phyloP scores from a whole-genome alignment of 1,140 invertebrate species.

The Drosophila kurseongensis region DNA sequence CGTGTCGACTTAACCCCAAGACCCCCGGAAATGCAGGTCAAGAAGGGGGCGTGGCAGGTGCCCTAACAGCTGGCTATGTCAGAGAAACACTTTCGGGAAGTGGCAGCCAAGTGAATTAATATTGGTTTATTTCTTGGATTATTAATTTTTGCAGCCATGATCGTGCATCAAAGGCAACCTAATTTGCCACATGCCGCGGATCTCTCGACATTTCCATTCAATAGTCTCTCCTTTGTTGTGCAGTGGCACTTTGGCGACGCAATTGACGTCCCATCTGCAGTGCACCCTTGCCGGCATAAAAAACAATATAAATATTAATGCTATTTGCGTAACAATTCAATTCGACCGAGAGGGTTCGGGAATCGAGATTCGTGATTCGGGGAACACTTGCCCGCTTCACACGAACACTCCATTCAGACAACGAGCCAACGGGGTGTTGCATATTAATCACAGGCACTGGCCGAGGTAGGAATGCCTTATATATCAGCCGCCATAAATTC shows the following conservation, averaged over 20 bases:
- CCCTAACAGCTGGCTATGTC: constrained; percentile 7
- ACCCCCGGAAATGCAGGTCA: constrained; percentile 33
- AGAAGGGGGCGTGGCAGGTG: constrained; percentile 17
- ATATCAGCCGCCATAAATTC: constrained; percentile 34
- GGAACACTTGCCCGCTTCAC: constrained; percentile 73
- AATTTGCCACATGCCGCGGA: constrained; percentile 77
- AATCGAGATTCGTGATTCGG: constrained; percentile 11
- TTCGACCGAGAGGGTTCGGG: constrained; percentile 41
- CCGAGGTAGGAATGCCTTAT: constrained; percentile 28
- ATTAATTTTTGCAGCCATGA: constrained; percentile 17
- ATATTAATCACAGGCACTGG: constrained; percentile 69
- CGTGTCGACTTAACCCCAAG: constrained; percentile 43
- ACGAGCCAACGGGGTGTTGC: constrained; percentile 64
- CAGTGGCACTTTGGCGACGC: constrained; percentile 45
- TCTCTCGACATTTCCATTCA: constrained; percentile 54
- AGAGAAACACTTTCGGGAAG: constrained; percentile 3
- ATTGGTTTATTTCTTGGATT: constrained; percentile 8
- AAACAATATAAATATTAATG: constrained; percentile 82
- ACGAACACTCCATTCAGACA: constrained; percentile 31
- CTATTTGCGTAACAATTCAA: constrained; percentile 82
- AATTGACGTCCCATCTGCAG: constrained; percentile 55
- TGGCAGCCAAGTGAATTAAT: constrained; percentile 19
- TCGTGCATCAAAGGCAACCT: constrained; percentile 56
- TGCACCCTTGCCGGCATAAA: constrained; percentile 44
- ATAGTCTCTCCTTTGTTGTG: constrained; percentile 35